phyloP scores from a whole-genome alignment of 1,140 invertebrate genomes.

The Monochamus saltuarius region DNA sequence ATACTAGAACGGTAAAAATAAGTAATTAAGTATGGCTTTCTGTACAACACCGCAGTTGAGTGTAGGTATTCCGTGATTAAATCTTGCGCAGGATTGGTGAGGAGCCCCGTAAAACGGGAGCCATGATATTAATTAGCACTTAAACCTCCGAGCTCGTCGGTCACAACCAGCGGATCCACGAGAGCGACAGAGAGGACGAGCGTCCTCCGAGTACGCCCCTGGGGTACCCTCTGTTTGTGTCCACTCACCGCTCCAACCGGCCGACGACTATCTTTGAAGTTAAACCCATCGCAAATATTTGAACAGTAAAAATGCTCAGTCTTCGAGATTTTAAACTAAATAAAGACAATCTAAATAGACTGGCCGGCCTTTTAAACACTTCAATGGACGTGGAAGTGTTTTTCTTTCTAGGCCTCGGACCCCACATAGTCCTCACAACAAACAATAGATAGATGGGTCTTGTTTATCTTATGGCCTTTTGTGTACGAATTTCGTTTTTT shows the following conservation, averaged over 20 bases:
- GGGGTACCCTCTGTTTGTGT: constrained; percentile 8
- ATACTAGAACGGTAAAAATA: no score
- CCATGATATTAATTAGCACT: no score
- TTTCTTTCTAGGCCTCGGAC: constrained; percentile 24
- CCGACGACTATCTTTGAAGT: constrained; percentile 28
- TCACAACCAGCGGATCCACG: not conserved
- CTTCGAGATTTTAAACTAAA: constrained; percentile 31
- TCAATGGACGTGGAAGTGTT: constrained; percentile 18
- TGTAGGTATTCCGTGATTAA: no score
- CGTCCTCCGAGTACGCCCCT: not conserved
- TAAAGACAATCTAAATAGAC: constrained; percentile 29
- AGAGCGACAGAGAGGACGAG: not conserved
- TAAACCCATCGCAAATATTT: constrained; percentile 35
- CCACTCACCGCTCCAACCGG: not conserved
- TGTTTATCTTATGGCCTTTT: constrained; percentile 1
- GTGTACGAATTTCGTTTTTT: constrained; percentile 1
- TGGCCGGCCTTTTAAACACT: constrained; percentile 22
- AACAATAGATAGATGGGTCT: not conserved
- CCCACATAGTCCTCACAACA: not conserved
- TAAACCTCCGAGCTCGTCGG: constrained; percentile 1
- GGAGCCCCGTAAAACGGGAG: no score
- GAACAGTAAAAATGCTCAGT: constrained; percentile 31
- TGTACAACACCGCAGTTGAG: no score
- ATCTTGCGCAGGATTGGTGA: no score
- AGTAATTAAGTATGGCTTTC: no score